Percentiles rank a stretch among this genome's conserved stretches.
Conservation (phyloP, 2,888 invertebrate species). For the Drosophila buzzatii region DNA sequence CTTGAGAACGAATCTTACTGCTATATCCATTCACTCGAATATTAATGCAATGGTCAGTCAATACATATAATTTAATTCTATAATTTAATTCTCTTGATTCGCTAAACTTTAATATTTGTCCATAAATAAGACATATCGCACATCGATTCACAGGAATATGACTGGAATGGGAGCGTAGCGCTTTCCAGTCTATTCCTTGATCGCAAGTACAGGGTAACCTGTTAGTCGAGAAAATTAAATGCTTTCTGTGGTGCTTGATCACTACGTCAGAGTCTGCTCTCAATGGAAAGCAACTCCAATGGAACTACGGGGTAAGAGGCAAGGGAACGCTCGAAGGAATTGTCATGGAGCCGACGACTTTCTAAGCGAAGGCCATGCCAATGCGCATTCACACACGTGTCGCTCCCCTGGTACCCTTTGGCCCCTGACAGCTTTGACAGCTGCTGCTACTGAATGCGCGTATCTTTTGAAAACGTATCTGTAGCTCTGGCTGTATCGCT, state of each 20-base stretch:
- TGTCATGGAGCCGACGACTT: constrained; percentile 17
- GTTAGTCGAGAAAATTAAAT: neutral
- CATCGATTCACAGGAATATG: neutral
- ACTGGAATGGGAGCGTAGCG: neutral
- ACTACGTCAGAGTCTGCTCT: constrained; percentile 7
- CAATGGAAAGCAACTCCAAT: constrained; percentile 15
- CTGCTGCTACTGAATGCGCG: constrained; percentile 23
- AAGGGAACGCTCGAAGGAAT: neutral
- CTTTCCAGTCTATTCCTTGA: neutral
- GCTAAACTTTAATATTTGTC: neutral
- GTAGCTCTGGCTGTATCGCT: constrained; percentile 12
- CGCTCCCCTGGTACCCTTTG: constrained; percentile 18
- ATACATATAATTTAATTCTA: no score
- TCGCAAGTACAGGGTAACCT: neutral
- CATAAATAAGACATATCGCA: neutral
- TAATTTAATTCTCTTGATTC: no score
- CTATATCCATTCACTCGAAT: neutral
- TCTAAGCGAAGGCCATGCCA: constrained; percentile 33
- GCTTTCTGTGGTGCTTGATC: constrained; percentile 12
- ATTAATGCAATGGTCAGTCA: neutral
- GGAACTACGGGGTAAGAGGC: neutral
- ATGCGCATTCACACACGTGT: constrained; percentile 34
- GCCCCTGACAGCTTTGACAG: constrained; percentile 23
- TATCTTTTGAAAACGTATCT: constrained; percentile 33
- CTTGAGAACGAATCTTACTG: neutral